phyloP scores from a whole-genome alignment of 2,888 invertebrate genomes.

The Drosophila paranaensis region DNA sequence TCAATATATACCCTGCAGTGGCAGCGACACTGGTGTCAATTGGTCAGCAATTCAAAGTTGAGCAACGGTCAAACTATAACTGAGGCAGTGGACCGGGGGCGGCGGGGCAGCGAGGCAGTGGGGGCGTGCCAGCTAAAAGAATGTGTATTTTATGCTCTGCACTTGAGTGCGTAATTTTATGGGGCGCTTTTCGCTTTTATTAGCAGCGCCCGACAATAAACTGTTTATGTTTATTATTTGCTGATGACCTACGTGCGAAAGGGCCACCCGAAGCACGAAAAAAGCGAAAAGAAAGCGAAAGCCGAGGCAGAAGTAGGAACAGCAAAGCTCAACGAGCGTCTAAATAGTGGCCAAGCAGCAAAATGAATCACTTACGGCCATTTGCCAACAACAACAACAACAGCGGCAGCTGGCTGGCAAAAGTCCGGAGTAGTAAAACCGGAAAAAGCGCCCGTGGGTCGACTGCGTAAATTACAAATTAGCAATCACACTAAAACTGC shows the following conservation, averaged over 20 bases:
- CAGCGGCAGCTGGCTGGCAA: slow-evolving; percentile 27
- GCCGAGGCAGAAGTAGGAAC: slow-evolving; percentile 1
- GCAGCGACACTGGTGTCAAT: slow-evolving; percentile 49
- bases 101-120: not conserved
- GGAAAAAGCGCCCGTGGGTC: slow-evolving; percentile 61
- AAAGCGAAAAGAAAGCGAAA: not conserved
- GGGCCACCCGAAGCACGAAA: slow-evolving; percentile 25
- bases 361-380: slow-evolving; percentile 78
- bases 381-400: slow-evolving; percentile 39
- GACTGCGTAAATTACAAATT: slow-evolving; percentile 81
- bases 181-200: slow-evolving; percentile 75
- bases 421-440: slow-evolving; percentile 65
- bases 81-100: not conserved
- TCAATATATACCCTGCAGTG: slow-evolving; percentile 27
- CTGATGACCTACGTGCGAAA: slow-evolving; percentile 81
- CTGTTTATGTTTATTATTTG: slow-evolving; percentile 82
- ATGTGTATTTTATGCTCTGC: slow-evolving; percentile 74
- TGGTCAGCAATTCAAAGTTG: slow-evolving; percentile 59
- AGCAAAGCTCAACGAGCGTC: slow-evolving; percentile 30
- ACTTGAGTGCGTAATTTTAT: slow-evolving; percentile 79
- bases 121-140: slow-evolving; percentile 9
- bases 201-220: slow-evolving; percentile 77
- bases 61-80: slow-evolving; percentile 55
- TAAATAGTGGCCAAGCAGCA: slow-evolving; percentile 60
- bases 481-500: slow-evolving; percentile 79